Conservation (phyloP, 2,113 vertebrate species). For the Corythoichthys intestinalis region DNA sequence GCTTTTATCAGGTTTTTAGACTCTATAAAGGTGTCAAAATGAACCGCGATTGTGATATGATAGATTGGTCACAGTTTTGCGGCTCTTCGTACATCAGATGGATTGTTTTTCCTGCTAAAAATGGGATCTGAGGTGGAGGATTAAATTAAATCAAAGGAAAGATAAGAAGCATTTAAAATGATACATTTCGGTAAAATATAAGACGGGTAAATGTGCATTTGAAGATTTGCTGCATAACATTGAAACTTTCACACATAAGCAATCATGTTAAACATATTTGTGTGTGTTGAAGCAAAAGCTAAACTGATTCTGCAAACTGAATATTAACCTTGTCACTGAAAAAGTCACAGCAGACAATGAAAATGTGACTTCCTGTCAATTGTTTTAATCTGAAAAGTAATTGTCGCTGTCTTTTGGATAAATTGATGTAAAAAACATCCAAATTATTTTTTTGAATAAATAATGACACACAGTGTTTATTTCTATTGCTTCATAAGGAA, state of each 20-base stretch:
- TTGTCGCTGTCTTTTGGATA: background rate
- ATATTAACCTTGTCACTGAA: background rate
- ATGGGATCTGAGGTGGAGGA: background rate
- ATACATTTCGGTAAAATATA: background rate
- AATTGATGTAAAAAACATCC: background rate
- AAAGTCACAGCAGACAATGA: background rate
- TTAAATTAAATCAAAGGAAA: conserved; percentile 12
- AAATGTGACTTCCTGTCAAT: background rate
- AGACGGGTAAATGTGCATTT: background rate
- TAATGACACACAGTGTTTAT: background rate
- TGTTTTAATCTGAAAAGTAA: background rate
- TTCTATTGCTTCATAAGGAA: background rate
- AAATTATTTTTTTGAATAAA: background rate
- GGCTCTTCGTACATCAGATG: conserved; percentile 5
- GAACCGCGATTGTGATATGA: background rate
- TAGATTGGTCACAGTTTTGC: conserved; percentile 10
- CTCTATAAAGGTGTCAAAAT: background rate
- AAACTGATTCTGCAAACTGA: background rate
- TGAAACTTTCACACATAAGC: background rate
- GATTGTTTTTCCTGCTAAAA: conserved; percentile 1
- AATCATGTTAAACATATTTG: background rate
- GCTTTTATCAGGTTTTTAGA: background rate
- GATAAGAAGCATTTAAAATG: conserved; percentile 3
- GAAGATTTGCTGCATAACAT: background rate
- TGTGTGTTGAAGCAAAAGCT: background rate